Base-by-base conservation (phyloP, 2,888 invertebrate species). In the Drosophila imparisetae region DNA sequence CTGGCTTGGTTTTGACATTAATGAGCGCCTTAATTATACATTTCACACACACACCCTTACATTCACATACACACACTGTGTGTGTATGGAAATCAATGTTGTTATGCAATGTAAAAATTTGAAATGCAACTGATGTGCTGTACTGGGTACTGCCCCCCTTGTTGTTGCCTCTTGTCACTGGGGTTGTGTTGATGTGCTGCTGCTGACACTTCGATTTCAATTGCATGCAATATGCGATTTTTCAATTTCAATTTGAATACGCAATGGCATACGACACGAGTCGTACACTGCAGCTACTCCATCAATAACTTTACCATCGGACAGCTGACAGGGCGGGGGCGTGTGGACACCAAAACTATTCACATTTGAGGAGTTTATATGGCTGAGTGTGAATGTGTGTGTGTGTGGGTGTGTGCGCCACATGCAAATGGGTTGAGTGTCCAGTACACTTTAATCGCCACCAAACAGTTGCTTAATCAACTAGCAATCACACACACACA, bases 171-270 rank as follows among this genome's bases (percentile, higher is more conserved):
- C 52, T 45, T 50, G 24, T 59, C 55, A n/a, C 18, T 60, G 57
- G 21, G 11, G 52, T 42, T 61, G 60, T 64, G 82, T 65, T 84
- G 78, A 66, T 74, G 79, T 70, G 69, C 38, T 40, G 55, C 40
- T 76, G 87, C 76, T 88, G 85, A 86, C 85, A 86, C 89, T 88
- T 81, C 85, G 86, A 86, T 88, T 86, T 88, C 85, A 86, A 86
- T 86, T 88, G 83, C 85, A 86, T 72, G 80, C 76, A 81, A 86
- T 81, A 83, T 89, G 86, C 89, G 83, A 86, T 88, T 86, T 86
- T 86, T 86, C 85, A 86, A 88, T 86, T 88, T 83, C 74, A 81
- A 86, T 86, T 86, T 86, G 85, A 84, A 84, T 84, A 85, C 85
- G 78, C 87, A 83, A 78, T 73, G 85, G 64, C 86, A 63, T 34